Percentiles rank a stretch among this genome's conserved stretches.
Conservation (phyloP, 92 coral and sea anemone species). For the Porites evermanni region DNA sequence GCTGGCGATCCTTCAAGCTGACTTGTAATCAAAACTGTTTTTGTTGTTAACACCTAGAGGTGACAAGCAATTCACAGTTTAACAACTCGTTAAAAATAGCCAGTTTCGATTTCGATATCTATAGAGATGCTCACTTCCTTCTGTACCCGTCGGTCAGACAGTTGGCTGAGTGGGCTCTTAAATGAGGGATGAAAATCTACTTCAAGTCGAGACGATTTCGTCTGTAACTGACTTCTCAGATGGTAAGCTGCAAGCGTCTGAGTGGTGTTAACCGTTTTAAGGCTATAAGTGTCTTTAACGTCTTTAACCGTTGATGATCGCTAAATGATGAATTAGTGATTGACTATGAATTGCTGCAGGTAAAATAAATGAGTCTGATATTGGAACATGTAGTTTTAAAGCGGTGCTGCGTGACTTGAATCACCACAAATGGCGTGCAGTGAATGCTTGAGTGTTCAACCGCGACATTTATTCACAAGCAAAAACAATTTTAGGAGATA, state of each 20-base stretch:
- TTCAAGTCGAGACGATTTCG: too few relatives aligned
- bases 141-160: too few relatives aligned
- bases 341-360: background rate
- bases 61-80: slow-evolving; percentile 7
- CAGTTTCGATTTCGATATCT: too few relatives aligned
- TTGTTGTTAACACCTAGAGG: background rate
- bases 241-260: too few relatives aligned
- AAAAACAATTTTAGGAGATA: slow-evolving; percentile 17
- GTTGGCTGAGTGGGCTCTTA: too few relatives aligned
- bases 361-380: background rate
- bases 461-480: slow-evolving; percentile 43
- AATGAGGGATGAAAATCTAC: too few relatives aligned
- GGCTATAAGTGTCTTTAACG: too few relatives aligned
- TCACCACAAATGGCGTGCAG: background rate
- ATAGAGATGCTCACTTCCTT: too few relatives aligned
- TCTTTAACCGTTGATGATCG: background rate
- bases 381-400: background rate
- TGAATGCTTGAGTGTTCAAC: background rate
- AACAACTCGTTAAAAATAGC: background rate
- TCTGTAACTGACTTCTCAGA: too few relatives aligned
- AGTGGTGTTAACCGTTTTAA: too few relatives aligned
- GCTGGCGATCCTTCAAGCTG: background rate
- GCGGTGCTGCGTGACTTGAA: slow-evolving; percentile 7
- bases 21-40: background rate
- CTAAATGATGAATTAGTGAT: background rate